phyloP scores from a whole-genome alignment of 2,797 vertebrate species.

The Ambastaia sidthimunki region DNA sequence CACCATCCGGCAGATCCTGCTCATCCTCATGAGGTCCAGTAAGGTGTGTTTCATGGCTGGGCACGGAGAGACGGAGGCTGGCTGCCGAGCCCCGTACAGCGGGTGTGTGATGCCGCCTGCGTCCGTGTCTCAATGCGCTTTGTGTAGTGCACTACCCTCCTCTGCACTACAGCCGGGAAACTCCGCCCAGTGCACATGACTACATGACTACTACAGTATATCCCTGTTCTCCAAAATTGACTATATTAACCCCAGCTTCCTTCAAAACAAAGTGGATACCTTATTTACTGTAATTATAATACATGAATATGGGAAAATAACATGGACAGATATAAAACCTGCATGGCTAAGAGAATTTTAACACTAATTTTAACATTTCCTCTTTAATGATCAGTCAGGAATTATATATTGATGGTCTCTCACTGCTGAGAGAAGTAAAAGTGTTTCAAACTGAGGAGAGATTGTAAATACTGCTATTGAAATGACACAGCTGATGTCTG shows the following conservation, averaged over 20 bases:
- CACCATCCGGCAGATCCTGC: slow-evolving; percentile 93
- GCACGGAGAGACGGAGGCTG: slow-evolving; percentile 35
- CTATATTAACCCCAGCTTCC: background rate
- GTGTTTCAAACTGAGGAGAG: slow-evolving; percentile 42
- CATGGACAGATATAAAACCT: slow-evolving; percentile 1
- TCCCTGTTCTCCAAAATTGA: background rate
- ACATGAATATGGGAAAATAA: background rate
- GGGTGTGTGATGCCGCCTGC: slow-evolving; percentile 67
- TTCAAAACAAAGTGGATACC: background rate
- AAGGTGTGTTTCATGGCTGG: slow-evolving; percentile 91
- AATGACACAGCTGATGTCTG: slow-evolving; percentile 12
- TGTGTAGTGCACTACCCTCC: slow-evolving; percentile 72
- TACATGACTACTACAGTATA: too few species aligned
- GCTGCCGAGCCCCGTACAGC: slow-evolving; percentile 50
- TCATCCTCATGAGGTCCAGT: slow-evolving; percentile 95
- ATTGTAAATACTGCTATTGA: slow-evolving; percentile 47
- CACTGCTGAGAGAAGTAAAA: slow-evolving; percentile 49
- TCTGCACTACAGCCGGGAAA: slow-evolving; percentile 12
- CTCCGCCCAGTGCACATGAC: slow-evolving; percentile 39
- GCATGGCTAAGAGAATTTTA: background rate
- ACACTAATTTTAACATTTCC: slow-evolving; percentile 23
- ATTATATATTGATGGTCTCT: slow-evolving; percentile 39
- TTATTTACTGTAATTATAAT: too few species aligned
- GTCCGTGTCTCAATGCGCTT: slow-evolving; percentile 70
- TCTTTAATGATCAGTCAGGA: background rate